Base-by-base conservation (phyloP, 2,113 vertebrate genomes). In the Platysternon megacephalum region DNA sequence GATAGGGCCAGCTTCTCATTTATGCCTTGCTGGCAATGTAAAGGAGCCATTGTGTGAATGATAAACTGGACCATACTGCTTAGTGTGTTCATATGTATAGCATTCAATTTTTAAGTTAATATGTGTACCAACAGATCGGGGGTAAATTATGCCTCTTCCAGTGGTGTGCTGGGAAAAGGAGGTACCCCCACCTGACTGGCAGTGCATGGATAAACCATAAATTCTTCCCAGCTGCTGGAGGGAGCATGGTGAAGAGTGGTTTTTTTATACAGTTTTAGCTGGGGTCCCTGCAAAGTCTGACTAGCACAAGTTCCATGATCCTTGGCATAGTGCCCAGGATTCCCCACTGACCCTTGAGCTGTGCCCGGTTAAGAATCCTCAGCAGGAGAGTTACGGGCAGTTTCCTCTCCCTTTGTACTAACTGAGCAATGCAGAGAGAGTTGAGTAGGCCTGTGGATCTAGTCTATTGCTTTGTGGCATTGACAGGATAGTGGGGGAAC, bases 361-460 rank as follows among this genome's bases (percentile, higher is more conserved):
- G 56, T 61, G n/a, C 55, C 85, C 53, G 91, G 46, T 58, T 88
- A 72, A 72, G 29, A 72, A 72, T 72, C 35, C 65, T 72, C 65
- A 72, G 8, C n/a, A 72, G 65, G 35, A 22, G 35, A 72, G 8
- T 39, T 72, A 19, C 7, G 17, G n/a, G 56, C 87, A 91, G 84
- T 93, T 96, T 94, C 86, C 94, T 53, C 42, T 58, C 86, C 48
- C 48, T n/a, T 79, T 61, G 12, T 96, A 79, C 93, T 90, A 89
- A 85, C 94, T 94, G 93, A 74, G 35, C 76, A 56, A 22, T 88
- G 58, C 95, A 90, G 79, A 51, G 80, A 95, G 91, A 83, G 94
- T 78, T n/a, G 85, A 85, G 29, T 93, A 76, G 84, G 56, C 44
- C 87, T 89, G 52, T 14, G 82, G 39, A 44, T 58, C 52, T 87